A percentile compares a stretch with the other conserved stretches of the same genome.
phyloP scores from a whole-genome alignment of 2,797 vertebrate species.

The Lophotriccus pileatus region DNA sequence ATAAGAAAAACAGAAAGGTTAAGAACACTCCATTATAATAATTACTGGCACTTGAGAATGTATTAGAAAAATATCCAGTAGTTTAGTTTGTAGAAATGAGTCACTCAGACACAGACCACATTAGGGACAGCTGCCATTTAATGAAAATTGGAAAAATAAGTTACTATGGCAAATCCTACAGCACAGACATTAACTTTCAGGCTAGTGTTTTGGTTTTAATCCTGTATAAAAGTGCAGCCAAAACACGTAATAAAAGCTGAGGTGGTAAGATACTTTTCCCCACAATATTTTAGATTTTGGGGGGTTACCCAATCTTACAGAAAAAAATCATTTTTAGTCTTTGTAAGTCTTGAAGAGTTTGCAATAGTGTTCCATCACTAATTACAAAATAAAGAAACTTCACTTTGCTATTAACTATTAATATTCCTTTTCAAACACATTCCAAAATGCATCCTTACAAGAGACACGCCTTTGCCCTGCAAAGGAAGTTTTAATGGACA shows the following conservation, averaged over 20 bases:
- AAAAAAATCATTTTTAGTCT: background rate
- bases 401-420: background rate
- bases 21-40: background rate
- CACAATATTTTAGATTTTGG: background rate
- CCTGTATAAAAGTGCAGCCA: background rate
- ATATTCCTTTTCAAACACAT: background rate
- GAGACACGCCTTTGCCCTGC: background rate
- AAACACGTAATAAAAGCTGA: background rate
- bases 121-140: background rate
- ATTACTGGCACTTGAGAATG: background rate
- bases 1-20: background rate
- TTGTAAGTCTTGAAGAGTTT: background rate
- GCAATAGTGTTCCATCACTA: background rate
- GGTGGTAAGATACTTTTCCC: background rate
- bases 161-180: background rate
- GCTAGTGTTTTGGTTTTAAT: background rate
- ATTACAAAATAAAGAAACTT: background rate
- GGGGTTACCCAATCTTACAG: background rate
- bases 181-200: background rate
- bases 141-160: background rate
- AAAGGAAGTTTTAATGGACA: background rate
- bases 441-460: background rate
- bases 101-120: background rate
- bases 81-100: background rate
- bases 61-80: background rate